Percentiles rank a stretch among this genome's conserved stretches.
These are phyloP conservation scores for Agrilus cyanescens DNA, from an alignment of 2,888 invertebrate species.

Conservation along the genomic window DNA sequence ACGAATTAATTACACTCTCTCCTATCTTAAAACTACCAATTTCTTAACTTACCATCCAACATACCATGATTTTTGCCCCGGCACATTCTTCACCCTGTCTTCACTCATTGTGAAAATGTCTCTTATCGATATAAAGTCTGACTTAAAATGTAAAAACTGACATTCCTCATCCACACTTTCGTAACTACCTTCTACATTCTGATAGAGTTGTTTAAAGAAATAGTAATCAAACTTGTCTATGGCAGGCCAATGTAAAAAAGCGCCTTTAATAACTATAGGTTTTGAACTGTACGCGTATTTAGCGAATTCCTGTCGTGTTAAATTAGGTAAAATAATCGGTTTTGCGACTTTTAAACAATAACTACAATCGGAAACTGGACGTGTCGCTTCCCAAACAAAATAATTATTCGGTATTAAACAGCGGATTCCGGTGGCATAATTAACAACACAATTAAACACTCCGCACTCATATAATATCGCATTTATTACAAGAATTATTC, in stretches of 20 bases:
- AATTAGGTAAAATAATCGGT: conserved; percentile 56
- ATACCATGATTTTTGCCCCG: conserved; percentile 68
- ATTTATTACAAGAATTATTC: conserved; percentile 9
- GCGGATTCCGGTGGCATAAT: conserved; percentile 44
- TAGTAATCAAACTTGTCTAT: conserved; percentile 51
- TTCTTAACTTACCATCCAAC: conserved; percentile 67
- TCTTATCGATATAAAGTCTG: conserved; percentile 60
- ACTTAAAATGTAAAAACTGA: conserved; percentile 78
- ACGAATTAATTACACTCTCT: conserved; percentile 1
- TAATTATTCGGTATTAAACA: conserved; percentile 77
- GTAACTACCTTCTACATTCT: conserved; percentile 54
- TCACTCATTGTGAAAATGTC: conserved; percentile 70
- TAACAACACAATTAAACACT: conserved; percentile 15
- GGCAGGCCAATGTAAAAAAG: conserved; percentile 67
- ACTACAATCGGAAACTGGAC: conserved; percentile 70
- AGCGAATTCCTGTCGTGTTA: conserved; percentile 56
- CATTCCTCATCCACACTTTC: conserved; percentile 69
- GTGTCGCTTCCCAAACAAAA: conserved; percentile 74
- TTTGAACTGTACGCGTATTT: conserved; percentile 64
- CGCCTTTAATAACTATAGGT: conserved; percentile 69
- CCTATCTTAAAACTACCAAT: conserved; percentile 1
- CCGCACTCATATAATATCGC: conserved; percentile 14
- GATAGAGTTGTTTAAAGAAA: conserved; percentile 59
- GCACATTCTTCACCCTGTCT: conserved; percentile 48
- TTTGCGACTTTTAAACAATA: conserved; percentile 60